A percentile compares a stretch with the other conserved stretches of the same genome.
These are phyloP conservation scores for Dryobates pubescens DNA, from an alignment of 2,797 vertebrate genomes.

Conservation along the genomic window DNA sequence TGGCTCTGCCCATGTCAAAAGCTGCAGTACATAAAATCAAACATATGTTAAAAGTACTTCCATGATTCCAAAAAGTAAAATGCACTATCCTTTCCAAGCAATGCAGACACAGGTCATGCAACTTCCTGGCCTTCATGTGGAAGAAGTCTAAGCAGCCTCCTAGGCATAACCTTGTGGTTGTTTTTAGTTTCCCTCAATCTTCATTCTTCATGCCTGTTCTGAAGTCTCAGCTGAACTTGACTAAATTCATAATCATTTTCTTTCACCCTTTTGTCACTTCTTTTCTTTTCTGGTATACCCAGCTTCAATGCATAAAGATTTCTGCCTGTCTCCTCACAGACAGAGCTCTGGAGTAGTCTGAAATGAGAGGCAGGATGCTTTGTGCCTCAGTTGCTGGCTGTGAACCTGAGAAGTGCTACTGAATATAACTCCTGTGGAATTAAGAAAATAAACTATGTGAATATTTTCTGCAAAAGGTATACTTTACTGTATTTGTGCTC, in stretches of 20 bases:
- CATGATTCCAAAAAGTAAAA: not conserved
- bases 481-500: not conserved
- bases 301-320: not conserved
- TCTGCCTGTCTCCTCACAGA: not conserved
- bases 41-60: not conserved
- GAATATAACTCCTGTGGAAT: not conserved
- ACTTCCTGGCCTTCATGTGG: not conserved
- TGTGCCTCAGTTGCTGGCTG: not conserved
- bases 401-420: not conserved
- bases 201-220: not conserved
- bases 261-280: not conserved
- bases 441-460: not conserved
- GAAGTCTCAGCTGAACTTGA: not conserved
- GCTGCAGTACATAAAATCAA: not conserved
- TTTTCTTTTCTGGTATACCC: not conserved
- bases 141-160: not conserved
- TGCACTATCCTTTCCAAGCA: not conserved
- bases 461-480: not conserved
- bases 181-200: not conserved
- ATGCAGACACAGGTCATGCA: not conserved
- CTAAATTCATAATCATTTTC: not conserved
- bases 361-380: not conserved
- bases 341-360: not conserved
- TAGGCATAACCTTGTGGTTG: not conserved
- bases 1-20: not conserved